Evolutionary conservation across 2,797 vertebrate genomes (phyloP), one percentile per base, ranked within the genome.

Genomic region (Cygnus olor): DNA sequence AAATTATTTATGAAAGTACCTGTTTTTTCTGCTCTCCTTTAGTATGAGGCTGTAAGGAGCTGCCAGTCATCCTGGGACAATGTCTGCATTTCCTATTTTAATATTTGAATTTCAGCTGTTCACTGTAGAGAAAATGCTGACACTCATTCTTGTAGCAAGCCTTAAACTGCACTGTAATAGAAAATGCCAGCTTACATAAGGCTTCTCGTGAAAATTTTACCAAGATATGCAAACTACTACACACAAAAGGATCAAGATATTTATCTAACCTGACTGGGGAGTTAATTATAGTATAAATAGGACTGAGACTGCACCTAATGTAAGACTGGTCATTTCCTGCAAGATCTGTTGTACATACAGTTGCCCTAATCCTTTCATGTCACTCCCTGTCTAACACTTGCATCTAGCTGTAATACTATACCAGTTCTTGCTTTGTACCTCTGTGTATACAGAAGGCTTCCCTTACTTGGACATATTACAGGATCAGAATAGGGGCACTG

Each of bases 221-320:
- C 34, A 94, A 95, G 83, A 74, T 91, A 88, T 93, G 60, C 71
- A 89, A 89, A 72, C 45, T 66, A 80, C 69, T 90, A 61, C 78
- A 93, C 77, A 82, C 65, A 89, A 95, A 96, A 90, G 81, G 84
- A 85, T 93, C 81, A 86, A 65, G 84, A 89, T 80, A 94, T 89
- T 96, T 94, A 96, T 85, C 76, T 89, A 89, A 95, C 88, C 65
- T 80, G 90, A 93, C 94, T 94, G 53, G 78, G 34, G 63, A 94
- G 54, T 68, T 90, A 94, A 95, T 94, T 97, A 94, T 91, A 44
- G 91, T 96, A 95, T 94, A 95, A 96, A 94, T 94, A 96, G 94
- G 38, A 68, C 65, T 64, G 24, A 95, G 78, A 77, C 78, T 74
- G 90, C 83, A 82, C 45, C 64, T 74, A 83, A 49, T 91, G 85